Evolutionary conservation across 2,888 invertebrate species (phyloP).

Genomic region (Melanchra persicariae): DNA sequence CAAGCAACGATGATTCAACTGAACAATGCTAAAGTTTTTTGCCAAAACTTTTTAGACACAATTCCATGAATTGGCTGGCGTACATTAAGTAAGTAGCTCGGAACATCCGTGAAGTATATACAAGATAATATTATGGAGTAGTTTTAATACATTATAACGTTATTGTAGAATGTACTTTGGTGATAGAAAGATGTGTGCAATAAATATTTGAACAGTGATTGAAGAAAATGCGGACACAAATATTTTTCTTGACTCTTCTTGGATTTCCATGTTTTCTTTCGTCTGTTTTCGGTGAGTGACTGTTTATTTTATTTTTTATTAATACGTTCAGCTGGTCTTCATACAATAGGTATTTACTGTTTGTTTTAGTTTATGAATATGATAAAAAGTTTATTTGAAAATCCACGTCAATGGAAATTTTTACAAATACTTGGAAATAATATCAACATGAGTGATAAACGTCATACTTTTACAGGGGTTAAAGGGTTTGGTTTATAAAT

Average conservation of each 20-base stretch:
- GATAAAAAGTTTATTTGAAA: too few species aligned
- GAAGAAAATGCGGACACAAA: conserved; percentile 38
- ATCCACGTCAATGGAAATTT: neutral
- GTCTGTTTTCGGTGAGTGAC: conserved; percentile 40
- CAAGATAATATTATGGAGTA: conserved; percentile 9
- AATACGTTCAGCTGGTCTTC: too few species aligned
- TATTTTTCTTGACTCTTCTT: conserved; percentile 37
- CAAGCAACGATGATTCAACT: conserved; percentile 27
- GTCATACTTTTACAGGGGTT: conserved; percentile 5
- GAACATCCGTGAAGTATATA: conserved; percentile 46
- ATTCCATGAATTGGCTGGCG: conserved; percentile 49
- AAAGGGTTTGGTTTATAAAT: neutral
- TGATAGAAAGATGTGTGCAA: conserved; percentile 48
- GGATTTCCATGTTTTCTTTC: conserved; percentile 45
- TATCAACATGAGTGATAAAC: neutral
- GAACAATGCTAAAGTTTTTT: conserved; percentile 50
- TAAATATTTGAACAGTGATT: neutral
- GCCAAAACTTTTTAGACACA: conserved; percentile 43
- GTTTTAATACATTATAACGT: conserved; percentile 22
- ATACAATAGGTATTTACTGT: too few species aligned
- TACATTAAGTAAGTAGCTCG: conserved; percentile 17
- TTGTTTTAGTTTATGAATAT: too few species aligned
- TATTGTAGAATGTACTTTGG: conserved; percentile 45
- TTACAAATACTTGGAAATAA: neutral
- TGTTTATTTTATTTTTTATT: neutral